These are phyloP conservation scores for Brachionus angularis DNA, from an alignment of 1,140 invertebrate genomes.

Conservation along the genomic window DNA sequence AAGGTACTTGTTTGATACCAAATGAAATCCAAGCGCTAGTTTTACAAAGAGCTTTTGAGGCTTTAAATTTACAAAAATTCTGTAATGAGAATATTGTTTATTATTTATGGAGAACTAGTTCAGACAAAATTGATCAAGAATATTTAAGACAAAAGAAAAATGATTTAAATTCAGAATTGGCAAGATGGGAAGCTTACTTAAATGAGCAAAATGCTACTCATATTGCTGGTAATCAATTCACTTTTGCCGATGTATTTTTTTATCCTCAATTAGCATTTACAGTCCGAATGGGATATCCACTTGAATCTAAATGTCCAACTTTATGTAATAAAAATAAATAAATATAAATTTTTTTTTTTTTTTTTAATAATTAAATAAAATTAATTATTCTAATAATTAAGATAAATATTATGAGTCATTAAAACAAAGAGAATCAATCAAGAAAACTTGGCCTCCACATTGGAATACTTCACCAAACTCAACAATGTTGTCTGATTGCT, in stretches of 20 bases:
- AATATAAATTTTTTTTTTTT: background rate
- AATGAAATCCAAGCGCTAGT: background rate
- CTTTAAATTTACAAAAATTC: background rate
- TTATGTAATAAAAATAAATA: background rate
- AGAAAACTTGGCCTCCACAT: conserved; percentile 31
- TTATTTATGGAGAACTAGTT: background rate
- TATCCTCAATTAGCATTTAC: background rate
- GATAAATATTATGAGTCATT: conserved; percentile 13
- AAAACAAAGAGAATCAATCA: background rate
- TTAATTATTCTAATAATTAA: background rate
- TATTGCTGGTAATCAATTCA: background rate
- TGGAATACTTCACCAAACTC: too few relatives aligned
- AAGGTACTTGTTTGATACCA: background rate
- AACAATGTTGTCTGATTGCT: too few relatives aligned
- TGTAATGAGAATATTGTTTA: conserved; percentile 11
- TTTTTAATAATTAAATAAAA: background rate
- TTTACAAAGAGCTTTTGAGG: background rate
- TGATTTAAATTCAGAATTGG: background rate
- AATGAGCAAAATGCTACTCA: background rate
- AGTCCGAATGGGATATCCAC: conserved; percentile 1
- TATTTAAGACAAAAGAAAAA: background rate
- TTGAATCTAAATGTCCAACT: conserved; percentile 1
- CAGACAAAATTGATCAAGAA: background rate
- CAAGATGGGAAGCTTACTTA: background rate
- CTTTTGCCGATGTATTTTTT: background rate